Percentiles rank a stretch among this genome's conserved stretches.
phyloP scores from a whole-genome alignment of 2,797 vertebrate species.

The Neopelma chrysocephalum region DNA sequence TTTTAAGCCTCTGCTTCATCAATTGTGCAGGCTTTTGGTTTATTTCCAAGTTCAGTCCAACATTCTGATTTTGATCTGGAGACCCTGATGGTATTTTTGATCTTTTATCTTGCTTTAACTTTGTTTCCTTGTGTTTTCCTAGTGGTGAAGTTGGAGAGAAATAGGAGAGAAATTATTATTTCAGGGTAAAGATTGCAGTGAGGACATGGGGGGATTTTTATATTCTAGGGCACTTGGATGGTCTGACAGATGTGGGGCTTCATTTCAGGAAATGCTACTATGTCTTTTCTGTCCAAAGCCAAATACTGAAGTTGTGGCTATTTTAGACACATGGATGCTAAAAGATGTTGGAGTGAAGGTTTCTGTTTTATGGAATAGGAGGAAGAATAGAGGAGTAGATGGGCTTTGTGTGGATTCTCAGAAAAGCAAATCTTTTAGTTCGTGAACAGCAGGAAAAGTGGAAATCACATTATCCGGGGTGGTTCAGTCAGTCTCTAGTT shows the following conservation, averaged over 20 bases:
- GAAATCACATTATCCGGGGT: not conserved
- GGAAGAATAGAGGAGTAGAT: not conserved
- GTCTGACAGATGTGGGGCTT: not conserved
- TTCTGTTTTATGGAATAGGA: not conserved
- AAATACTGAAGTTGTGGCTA: not conserved
- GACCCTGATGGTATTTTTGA: conserved; percentile 58
- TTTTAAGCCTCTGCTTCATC: conserved; percentile 41
- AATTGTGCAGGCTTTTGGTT: conserved; percentile 38
- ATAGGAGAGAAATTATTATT: not conserved
- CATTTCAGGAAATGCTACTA: not conserved
- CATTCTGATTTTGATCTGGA: conserved; percentile 48
- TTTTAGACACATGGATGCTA: not conserved
- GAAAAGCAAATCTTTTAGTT: not conserved
- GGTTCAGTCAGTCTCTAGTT: not conserved
- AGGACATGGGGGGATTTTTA: not conserved
- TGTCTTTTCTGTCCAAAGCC: not conserved
- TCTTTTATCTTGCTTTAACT: conserved; percentile 37
- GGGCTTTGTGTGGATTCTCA: not conserved
- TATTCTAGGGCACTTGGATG: not conserved
- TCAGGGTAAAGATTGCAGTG: not conserved
- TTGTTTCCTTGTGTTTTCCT: conserved; percentile 26
- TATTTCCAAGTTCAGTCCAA: conserved; percentile 37
- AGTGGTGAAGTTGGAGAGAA: not conserved
- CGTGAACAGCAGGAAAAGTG: not conserved
- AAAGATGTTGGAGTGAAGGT: not conserved